Evolutionary conservation across 2,888 invertebrate genomes (phyloP).

Genomic region (Entomobrya multifasciata): DNA sequence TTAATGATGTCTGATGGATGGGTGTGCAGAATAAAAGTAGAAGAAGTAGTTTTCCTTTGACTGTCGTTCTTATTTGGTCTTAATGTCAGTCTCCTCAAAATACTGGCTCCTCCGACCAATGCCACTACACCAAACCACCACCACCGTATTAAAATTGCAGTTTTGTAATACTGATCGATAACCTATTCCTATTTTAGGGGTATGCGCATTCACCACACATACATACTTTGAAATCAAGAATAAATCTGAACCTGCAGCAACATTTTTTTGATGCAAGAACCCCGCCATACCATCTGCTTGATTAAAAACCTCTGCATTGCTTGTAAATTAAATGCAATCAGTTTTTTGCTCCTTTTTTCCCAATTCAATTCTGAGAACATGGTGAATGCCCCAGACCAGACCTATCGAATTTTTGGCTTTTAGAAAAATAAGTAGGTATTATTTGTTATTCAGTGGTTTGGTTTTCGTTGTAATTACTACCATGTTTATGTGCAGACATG

Average conservation of each 20-base stretch:
- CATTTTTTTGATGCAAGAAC: conserved; percentile 54
- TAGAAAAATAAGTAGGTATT: conserved; percentile 14
- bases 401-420: background rate
- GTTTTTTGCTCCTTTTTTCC: background rate
- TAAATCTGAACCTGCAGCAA: conserved; percentile 63
- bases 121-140: no score
- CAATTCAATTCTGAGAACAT: background rate
- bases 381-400: background rate
- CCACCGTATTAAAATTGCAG: no score
- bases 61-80: conserved; percentile 16
- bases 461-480: conserved; percentile 25
- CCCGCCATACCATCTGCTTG: conserved; percentile 43
- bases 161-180: no score
- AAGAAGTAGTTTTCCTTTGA: conserved; percentile 24
- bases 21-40: conserved; percentile 41
- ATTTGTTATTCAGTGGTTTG: no score
- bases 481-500: background rate
- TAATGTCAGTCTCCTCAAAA: background rate
- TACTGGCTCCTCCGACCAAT: no score
- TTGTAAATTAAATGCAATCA: conserved; percentile 36
- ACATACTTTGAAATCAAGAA: background rate
- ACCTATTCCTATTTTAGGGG: no score
- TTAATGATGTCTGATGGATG: conserved; percentile 60
- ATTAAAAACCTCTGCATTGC: conserved; percentile 37
- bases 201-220: no score